Conservation (phyloP, 2,888 invertebrate genomes). For the Priocnemis perturbator region DNA sequence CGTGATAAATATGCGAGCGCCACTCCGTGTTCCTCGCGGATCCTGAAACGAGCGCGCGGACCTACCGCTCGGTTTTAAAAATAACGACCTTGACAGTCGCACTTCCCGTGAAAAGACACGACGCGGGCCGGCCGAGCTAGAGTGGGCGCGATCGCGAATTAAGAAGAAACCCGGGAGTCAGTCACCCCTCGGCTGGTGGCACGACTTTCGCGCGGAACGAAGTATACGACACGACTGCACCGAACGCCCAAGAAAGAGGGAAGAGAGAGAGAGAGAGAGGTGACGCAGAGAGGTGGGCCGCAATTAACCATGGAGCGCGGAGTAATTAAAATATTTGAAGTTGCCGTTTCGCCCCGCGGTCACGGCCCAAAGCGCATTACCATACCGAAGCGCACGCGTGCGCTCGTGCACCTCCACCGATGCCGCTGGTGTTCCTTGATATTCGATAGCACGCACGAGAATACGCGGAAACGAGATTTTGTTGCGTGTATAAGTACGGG, state of each 20-base stretch:
- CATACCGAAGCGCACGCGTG: conserved; percentile 2
- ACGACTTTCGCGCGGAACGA: too few species aligned
- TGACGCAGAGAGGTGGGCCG: not conserved
- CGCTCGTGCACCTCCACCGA: too few species aligned
- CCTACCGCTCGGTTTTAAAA: conserved; percentile 40
- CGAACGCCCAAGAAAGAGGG: too few species aligned
- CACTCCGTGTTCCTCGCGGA: not conserved
- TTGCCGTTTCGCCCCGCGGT: conserved; percentile 21
- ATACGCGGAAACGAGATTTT: not conserved
- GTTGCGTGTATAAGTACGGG: not conserved
- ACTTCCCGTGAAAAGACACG: not conserved
- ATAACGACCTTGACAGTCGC: conserved; percentile 53
- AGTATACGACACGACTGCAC: too few species aligned
- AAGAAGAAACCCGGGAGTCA: conserved; percentile 4
- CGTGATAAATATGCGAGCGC: too few species aligned
- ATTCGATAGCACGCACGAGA: too few species aligned
- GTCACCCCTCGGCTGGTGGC: conserved; percentile 4
- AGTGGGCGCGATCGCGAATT: conserved; percentile 8
- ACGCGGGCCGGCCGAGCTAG: not conserved
- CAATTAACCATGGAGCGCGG: conserved; percentile 53
- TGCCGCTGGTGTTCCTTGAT: too few species aligned
- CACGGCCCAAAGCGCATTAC: conserved; percentile 14
- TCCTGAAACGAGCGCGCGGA: conserved; percentile 8
- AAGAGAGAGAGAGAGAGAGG: too few species aligned
- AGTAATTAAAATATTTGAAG: conserved; percentile 64